Evolutionary conservation across 1,140 invertebrate species (phyloP).

Genomic region (Dolichoris vasculosae): DNA sequence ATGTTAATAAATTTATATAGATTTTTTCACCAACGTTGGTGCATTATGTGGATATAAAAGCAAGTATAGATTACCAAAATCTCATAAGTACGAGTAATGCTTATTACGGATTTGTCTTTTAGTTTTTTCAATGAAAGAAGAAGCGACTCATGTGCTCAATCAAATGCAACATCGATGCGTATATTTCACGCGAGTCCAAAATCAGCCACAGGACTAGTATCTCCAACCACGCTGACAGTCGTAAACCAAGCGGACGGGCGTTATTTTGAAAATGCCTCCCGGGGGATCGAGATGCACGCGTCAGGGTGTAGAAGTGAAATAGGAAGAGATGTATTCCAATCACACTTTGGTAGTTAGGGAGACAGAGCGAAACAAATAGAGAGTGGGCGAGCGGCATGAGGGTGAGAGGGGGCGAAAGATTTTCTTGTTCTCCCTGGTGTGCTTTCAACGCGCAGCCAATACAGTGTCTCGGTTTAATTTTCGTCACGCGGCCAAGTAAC

Average conservation of each 20-base stretch:
- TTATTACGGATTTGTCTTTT: neutral
- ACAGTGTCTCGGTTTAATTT: constrained; percentile 33
- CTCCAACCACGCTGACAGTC: neutral
- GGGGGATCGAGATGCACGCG: neutral
- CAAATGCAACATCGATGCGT: neutral
- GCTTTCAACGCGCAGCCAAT: constrained; percentile 18
- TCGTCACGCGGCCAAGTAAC: constrained; percentile 28
- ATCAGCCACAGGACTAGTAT: neutral
- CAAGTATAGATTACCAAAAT: neutral
- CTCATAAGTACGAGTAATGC: neutral
- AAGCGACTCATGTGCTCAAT: neutral
- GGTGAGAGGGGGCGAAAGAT: neutral
- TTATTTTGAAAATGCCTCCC: constrained; percentile 46
- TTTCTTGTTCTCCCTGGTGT: neutral
- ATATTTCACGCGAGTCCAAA: neutral
- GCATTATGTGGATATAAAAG: neutral
- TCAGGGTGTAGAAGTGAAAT: neutral
- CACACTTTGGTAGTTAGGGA: neutral
- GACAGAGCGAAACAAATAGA: neutral
- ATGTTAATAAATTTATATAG: no score
- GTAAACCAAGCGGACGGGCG: neutral
- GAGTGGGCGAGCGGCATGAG: neutral
- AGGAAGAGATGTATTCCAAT: constrained; percentile 28
- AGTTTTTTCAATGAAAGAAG: neutral
- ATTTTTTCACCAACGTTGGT: no score